phyloP scores from a whole-genome alignment of 1,140 invertebrate genomes.

The Bradynema listronoti region DNA sequence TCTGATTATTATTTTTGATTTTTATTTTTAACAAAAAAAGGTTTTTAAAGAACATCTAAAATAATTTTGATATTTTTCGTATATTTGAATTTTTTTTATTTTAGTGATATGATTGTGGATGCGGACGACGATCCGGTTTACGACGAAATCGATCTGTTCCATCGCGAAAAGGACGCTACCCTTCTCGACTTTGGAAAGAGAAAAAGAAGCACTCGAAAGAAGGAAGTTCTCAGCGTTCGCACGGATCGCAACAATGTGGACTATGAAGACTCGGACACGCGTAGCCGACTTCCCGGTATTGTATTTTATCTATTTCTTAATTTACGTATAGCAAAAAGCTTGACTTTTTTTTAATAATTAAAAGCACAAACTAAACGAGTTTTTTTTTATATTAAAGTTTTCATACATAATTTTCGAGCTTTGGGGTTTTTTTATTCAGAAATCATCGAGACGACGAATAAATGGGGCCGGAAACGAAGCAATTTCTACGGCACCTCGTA shows the following conservation, averaged over 20 bases:
- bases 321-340: neutral
- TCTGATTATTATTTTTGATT: no score
- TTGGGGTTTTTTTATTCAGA: no score
- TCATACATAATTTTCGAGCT: slow-evolving; percentile 12
- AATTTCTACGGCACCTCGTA: slow-evolving; percentile 36
- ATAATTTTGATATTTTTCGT: slow-evolving; percentile 2
- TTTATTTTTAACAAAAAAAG: no score
- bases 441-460: slow-evolving; percentile 22
- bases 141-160: slow-evolving; percentile 23
- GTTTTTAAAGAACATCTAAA: no score
- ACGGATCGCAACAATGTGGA: slow-evolving; percentile 16
- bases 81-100: no score
- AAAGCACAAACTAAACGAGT: slow-evolving; percentile 12
- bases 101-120: no score
- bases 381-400: neutral
- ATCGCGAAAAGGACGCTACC: slow-evolving; percentile 8
- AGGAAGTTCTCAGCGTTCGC: slow-evolving; percentile 22
- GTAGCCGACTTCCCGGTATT: neutral
- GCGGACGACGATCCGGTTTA: slow-evolving; percentile 20
- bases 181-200: slow-evolving; percentile 12
- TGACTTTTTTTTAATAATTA: neutral
- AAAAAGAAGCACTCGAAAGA: slow-evolving; percentile 3
- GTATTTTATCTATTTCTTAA: neutral
- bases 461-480: slow-evolving; percentile 28
- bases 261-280: slow-evolving; percentile 3